phyloP scores from a whole-genome alignment of 2,797 vertebrate genomes.

The Chelidonichthys spinosus region DNA sequence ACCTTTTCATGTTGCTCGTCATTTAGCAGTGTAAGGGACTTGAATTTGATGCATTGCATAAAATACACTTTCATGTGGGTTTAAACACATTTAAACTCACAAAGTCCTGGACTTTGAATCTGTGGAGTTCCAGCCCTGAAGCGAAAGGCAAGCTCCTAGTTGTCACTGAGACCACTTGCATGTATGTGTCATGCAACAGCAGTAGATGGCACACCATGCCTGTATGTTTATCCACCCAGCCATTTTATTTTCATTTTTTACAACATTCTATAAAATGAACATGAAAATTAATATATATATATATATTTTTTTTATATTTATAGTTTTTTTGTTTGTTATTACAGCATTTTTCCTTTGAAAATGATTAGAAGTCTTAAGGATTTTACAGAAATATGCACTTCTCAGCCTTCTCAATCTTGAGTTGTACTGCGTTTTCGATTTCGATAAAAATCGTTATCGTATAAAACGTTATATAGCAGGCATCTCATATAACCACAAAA shows the following conservation, averaged over 20 bases:
- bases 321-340: neutral
- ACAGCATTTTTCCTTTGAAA: neutral
- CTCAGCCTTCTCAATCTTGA: neutral
- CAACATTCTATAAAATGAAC: neutral
- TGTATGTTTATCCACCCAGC: neutral
- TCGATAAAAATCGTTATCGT: too few relatives aligned
- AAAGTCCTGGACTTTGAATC: neutral
- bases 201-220: neutral
- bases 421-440: neutral
- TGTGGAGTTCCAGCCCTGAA: neutral
- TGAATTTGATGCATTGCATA: neutral
- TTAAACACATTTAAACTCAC: neutral
- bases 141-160: neutral
- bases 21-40: neutral
- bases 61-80: neutral
- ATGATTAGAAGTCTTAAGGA: neutral
- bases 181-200: neutral
- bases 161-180: neutral
- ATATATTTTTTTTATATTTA: too few relatives aligned
- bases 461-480: neutral
- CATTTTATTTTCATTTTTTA: neutral
- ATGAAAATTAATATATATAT: too few relatives aligned
- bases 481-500: neutral
- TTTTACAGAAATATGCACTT: constrained; percentile 1
- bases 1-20: neutral